These are phyloP conservation scores for Disparrhopalites patrizii DNA, from an alignment of 2,888 invertebrate genomes.

Conservation along the genomic window DNA sequence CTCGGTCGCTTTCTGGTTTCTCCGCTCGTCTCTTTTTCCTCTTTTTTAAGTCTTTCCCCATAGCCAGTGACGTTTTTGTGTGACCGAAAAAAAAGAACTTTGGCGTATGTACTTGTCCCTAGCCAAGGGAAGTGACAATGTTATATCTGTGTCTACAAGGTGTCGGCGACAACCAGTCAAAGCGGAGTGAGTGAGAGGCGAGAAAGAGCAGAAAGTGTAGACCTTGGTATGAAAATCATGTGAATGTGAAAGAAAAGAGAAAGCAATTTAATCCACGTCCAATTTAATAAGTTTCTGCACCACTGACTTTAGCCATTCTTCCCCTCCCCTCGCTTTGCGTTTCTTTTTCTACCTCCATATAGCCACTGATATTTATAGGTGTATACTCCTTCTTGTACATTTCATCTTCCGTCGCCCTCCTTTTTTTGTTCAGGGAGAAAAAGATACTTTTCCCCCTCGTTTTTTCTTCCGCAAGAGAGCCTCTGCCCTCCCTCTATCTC, in stretches of 20 bases:
- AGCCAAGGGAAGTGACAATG: too few relatives aligned
- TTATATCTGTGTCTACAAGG: too few relatives aligned
- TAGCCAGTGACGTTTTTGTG: too few relatives aligned
- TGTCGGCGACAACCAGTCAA: background rate
- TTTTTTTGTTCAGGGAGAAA: too few relatives aligned
- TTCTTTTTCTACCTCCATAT: background rate
- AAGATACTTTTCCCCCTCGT: too few relatives aligned
- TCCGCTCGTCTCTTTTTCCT: too few relatives aligned
- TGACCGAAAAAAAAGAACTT: too few relatives aligned
- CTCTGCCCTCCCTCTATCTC: background rate
- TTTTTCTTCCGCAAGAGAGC: background rate
- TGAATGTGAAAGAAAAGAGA: conserved; percentile 27
- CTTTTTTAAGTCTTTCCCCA: too few relatives aligned
- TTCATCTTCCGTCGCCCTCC: background rate
- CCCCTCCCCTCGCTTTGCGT: conserved; percentile 1
- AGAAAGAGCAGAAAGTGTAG: conserved; percentile 20
- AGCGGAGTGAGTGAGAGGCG: background rate
- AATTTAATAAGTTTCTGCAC: conserved; percentile 31
- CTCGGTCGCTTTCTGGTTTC: too few relatives aligned
- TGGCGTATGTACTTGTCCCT: too few relatives aligned
- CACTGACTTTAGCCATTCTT: conserved; percentile 30
- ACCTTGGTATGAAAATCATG: conserved; percentile 29
- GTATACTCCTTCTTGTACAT: too few relatives aligned
- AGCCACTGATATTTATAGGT: too few relatives aligned
- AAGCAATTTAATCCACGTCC: conserved; percentile 31